A percentile compares a stretch with the other conserved stretches of the same genome.
phyloP scores from a whole-genome alignment of 1,140 invertebrate genomes.

The Neuroterus valhalla region DNA sequence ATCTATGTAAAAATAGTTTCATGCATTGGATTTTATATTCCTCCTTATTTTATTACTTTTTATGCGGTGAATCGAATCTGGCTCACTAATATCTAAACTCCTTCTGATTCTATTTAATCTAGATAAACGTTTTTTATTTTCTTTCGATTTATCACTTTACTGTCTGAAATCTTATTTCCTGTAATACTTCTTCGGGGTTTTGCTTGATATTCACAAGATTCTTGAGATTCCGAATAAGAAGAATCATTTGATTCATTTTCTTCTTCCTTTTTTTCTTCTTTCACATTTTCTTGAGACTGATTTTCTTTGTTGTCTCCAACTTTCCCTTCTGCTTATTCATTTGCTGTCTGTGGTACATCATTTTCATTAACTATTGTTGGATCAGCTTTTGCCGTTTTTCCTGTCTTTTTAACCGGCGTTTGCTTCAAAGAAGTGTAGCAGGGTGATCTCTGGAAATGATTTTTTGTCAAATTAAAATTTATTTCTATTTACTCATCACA shows the following conservation, averaged over 20 bases:
- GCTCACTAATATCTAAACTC: background rate
- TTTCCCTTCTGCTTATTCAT: background rate
- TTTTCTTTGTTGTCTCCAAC: background rate
- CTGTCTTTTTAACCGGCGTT: constrained; percentile 9
- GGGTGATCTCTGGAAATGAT: too few relatives aligned
- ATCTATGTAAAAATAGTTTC: too few relatives aligned
- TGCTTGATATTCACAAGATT: background rate
- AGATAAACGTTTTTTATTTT: background rate
- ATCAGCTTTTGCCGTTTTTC: background rate
- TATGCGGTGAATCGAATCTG: background rate
- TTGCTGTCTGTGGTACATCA: background rate
- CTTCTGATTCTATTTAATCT: background rate
- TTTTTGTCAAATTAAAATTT: too few relatives aligned
- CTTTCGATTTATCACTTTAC: background rate
- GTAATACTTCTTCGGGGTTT: background rate
- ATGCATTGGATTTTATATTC: too few relatives aligned
- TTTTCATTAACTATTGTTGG: background rate
- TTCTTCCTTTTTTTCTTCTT: background rate
- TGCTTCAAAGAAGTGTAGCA: background rate
- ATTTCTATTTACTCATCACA: too few relatives aligned
- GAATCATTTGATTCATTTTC: background rate
- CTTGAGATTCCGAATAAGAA: background rate
- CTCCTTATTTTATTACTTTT: background rate
- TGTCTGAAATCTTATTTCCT: background rate
- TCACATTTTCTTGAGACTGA: background rate